Base-by-base conservation (phyloP, 2,888 invertebrate genomes). In the Panopea generosa region DNA sequence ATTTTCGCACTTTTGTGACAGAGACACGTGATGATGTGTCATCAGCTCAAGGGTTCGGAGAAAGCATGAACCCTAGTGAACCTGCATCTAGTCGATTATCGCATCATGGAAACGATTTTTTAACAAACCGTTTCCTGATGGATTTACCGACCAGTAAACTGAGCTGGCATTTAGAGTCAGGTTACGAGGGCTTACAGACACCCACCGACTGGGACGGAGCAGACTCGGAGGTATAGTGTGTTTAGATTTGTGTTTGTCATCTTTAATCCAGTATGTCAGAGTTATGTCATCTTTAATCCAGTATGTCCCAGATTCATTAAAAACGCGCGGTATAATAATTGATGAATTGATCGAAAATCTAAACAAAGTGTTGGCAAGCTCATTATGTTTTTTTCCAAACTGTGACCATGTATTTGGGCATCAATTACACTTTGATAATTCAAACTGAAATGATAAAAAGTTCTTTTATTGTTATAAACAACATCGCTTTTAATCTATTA, bases 51-150 rank as follows among this genome's bases (percentile, higher is more conserved):
- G 80, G 67, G 11, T 65, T 61, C 20, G 62, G 63, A 27, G 77
- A 61, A 0, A 70, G 69, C 26, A 50, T 60, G 24, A 49, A 40
- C 16, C 67, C 67, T 6, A 81, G 81, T 66, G 81, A 77, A 24
- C 75, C 72, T 0, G 71, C 68, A 2, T 75, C 75, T 2, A 77
- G 74, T 59, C 24, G 79, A 29, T 38, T 79, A 29, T 75, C 74
- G 1, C 20, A 53, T 1, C 55, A 71, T 40, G 82, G 81, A 4
- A 83, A 76, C 60, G 84, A 85, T 47, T 85, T 82, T 49, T 62
- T 85, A 43, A 83, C 84, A 0, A 76, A 61, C 60, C 75, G 84
- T 26, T 85, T 84, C 50, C 60, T 84, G 66, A 80, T 72, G 66
- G 84, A 82, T 24, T 38, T 78, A 22, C 74, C 76, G 1, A 61